Evolutionary conservation across 2,888 invertebrate species (phyloP).

Genomic region (Diplolepis rosae): DNA sequence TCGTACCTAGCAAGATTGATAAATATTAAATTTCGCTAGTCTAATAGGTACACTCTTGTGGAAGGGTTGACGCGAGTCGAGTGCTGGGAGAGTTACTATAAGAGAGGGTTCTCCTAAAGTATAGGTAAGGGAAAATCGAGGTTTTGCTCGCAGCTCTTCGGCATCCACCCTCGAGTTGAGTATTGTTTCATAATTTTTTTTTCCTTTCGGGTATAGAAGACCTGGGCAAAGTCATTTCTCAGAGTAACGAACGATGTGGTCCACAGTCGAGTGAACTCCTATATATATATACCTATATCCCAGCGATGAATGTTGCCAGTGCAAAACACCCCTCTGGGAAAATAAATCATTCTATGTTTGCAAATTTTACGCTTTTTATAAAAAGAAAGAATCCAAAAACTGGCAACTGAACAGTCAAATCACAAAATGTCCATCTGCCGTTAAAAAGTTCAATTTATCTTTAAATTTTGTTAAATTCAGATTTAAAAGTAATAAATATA

Average conservation of each 20-base stretch:
- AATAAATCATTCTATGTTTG: conserved; percentile 52
- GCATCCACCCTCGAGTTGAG: conserved; percentile 36
- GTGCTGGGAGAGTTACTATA: conserved; percentile 1
- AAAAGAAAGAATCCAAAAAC: too few species aligned
- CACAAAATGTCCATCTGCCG: too few species aligned
- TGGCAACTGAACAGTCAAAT: too few species aligned
- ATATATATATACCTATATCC: conserved; percentile 52
- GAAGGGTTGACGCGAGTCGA: conserved; percentile 24
- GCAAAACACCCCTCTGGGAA: conserved; percentile 42
- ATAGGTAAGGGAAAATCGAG: conserved; percentile 22
- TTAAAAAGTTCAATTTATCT: too few species aligned
- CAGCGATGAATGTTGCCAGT: conserved; percentile 44
- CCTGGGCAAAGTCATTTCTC: conserved; percentile 60
- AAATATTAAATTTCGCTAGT: conserved; percentile 47
- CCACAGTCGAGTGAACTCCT: conserved; percentile 16
- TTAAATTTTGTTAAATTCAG: too few species aligned
- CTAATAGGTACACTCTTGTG: conserved; percentile 29
- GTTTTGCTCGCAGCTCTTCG: conserved; percentile 10
- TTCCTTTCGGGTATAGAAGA: conserved; percentile 35
- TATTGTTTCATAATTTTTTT: conserved; percentile 49
- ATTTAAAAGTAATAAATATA: too few species aligned
- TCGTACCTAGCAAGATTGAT: conserved; percentile 33
- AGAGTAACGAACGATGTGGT: conserved; percentile 57
- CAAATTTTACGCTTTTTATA: conserved; percentile 48
- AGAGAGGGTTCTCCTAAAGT: conserved; percentile 5